Evolutionary conservation across 2,113 vertebrate species (phyloP).

Genomic region (Odocoileus hemionus): DNA sequence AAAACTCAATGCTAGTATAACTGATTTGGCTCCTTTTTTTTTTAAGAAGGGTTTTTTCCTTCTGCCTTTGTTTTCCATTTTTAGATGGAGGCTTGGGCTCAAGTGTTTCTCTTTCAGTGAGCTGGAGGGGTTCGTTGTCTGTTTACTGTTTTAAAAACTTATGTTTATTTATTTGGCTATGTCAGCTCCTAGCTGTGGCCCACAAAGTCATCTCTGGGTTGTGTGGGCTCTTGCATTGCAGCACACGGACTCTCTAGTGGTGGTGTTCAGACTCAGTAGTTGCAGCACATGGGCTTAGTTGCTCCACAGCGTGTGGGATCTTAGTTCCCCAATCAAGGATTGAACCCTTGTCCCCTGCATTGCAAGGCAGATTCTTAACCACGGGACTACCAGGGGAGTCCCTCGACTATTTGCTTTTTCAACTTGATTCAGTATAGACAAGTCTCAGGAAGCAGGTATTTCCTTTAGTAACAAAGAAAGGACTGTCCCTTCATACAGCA

Average conservation of each 20-base stretch:
- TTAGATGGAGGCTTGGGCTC: not conserved
- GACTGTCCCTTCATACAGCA: not conserved
- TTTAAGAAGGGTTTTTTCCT: not conserved
- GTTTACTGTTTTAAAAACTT: not conserved
- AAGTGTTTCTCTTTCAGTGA: not conserved
- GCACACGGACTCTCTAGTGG: not conserved
- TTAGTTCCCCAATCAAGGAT: not conserved
- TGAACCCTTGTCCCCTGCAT: not conserved
- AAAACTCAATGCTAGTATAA: not conserved
- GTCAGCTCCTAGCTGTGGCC: not conserved
- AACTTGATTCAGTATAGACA: not conserved
- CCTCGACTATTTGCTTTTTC: not conserved
- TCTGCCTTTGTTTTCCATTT: not conserved
- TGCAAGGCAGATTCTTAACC: not conserved
- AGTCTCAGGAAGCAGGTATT: not conserved
- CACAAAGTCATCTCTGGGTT: not conserved
- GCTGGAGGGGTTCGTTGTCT: not conserved
- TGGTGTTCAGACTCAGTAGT: not conserved
- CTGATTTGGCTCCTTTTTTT: not conserved
- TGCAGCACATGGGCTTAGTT: not conserved
- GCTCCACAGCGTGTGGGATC: not conserved
- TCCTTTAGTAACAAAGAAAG: not conserved
- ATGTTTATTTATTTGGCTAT: not conserved
- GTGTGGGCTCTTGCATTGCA: accelerated
- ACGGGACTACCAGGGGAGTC: not conserved